Conservation (phyloP, 1,140 invertebrate genomes). For the Proctacanthus coquilletti region DNA sequence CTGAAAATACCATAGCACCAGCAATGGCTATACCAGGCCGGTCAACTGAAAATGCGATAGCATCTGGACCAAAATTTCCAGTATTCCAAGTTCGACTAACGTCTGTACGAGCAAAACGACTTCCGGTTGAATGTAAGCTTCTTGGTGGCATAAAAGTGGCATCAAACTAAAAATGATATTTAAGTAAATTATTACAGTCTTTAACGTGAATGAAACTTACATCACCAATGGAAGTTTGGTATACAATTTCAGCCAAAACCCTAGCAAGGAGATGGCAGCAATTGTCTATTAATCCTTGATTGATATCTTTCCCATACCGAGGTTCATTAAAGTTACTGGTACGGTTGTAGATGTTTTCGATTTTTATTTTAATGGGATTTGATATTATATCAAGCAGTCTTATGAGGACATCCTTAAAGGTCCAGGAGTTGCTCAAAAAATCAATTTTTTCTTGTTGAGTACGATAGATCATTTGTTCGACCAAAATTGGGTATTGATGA, state of each 20-base stretch:
- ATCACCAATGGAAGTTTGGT: slow-evolving; percentile 37
- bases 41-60: slow-evolving; percentile 90
- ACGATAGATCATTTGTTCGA: slow-evolving; percentile 66
- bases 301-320: slow-evolving; percentile 16
- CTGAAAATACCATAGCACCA: slow-evolving; percentile 76
- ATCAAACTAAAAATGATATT: slow-evolving; percentile 38
- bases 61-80: slow-evolving; percentile 90
- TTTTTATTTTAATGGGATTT: slow-evolving; percentile 51
- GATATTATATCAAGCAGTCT: slow-evolving; percentile 65
- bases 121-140: slow-evolving; percentile 69
- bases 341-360: slow-evolving; percentile 29
- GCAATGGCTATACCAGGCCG: slow-evolving; percentile 73
- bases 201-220: too few relatives aligned
- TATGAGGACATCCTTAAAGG: slow-evolving; percentile 72
- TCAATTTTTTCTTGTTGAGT: slow-evolving; percentile 43
- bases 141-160: slow-evolving; percentile 31
- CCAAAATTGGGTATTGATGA: slow-evolving; percentile 62
- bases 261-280: slow-evolving; percentile 74
- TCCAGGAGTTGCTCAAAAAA: slow-evolving; percentile 40
- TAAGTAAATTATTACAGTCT: too few relatives aligned
- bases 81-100: slow-evolving; percentile 89
- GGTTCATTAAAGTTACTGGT: slow-evolving; percentile 11
- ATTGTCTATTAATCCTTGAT: slow-evolving; percentile 49
- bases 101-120: slow-evolving; percentile 78
- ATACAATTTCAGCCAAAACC: slow-evolving; percentile 76